phyloP scores from a whole-genome alignment of 2,888 invertebrate species.

The Orthosia cruda region DNA sequence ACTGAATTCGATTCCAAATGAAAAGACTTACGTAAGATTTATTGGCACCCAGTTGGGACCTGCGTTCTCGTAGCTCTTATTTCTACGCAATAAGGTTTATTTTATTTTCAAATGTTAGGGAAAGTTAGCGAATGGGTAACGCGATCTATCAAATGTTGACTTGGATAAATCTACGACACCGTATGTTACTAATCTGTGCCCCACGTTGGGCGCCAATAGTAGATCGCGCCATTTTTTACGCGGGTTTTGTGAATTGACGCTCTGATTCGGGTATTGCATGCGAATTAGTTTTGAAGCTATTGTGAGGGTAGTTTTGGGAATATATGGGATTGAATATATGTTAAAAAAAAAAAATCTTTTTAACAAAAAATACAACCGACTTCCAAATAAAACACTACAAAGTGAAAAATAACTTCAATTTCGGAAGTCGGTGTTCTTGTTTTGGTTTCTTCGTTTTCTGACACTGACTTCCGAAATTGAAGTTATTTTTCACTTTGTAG shows the following conservation, averaged over 20 bases:
- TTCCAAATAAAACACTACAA: no score
- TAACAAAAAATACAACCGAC: no score
- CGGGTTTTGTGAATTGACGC: conserved; percentile 31
- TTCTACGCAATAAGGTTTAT: conserved; percentile 38
- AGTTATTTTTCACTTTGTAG: no score
- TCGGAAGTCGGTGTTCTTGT: no score
- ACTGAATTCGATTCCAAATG: conserved; percentile 55
- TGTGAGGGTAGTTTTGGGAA: conserved; percentile 28
- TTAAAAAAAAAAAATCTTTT: no score
- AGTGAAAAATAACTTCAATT: no score
- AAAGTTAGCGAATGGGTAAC: conserved; percentile 49
- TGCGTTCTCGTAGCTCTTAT: conserved; percentile 39
- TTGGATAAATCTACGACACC: conserved; percentile 74
- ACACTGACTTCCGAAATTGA: no score
- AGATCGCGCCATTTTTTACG: conserved; percentile 51
- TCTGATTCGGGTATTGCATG: conserved; percentile 33
- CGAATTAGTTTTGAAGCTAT: conserved; percentile 44
- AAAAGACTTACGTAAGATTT: conserved; percentile 58
- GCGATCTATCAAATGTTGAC: conserved; percentile 76
- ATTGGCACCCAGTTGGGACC: conserved; percentile 61
- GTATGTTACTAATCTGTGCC: conserved; percentile 74
- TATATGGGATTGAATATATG: neutral
- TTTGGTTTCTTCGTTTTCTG: no score
- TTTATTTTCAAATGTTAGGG: conserved; percentile 29
- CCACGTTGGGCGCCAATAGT: conserved; percentile 72